A percentile compares a stretch with the other conserved stretches of the same genome.
These are phyloP conservation scores for Osmerus eperlanus DNA, from an alignment of 2,113 vertebrate genomes.

Conservation along the genomic window DNA sequence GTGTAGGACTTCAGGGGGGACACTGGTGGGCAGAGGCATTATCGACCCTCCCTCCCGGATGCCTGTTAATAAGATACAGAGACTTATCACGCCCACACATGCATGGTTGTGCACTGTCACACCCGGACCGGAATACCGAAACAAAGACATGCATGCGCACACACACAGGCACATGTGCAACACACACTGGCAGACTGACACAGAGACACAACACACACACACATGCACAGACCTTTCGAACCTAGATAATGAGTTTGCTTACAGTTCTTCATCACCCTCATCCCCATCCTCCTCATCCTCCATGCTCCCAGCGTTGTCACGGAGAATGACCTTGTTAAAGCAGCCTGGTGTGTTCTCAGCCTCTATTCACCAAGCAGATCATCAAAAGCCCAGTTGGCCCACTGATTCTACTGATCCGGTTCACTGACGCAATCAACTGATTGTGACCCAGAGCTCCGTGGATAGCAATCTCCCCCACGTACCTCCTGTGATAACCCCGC, in stretches of 20 bases:
- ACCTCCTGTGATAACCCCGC: constrained; percentile 45
- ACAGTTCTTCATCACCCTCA: constrained; percentile 12
- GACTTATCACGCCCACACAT: constrained; percentile 64
- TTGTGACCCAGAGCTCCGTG: constrained; percentile 57
- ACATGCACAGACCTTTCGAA: neutral
- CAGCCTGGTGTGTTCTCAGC: constrained; percentile 22
- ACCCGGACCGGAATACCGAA: constrained; percentile 14
- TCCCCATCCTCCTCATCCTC: neutral
- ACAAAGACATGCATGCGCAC: neutral
- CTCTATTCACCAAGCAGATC: constrained; percentile 44
- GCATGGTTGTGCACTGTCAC: constrained; percentile 28
- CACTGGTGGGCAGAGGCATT: constrained; percentile 58
- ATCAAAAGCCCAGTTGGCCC: constrained; percentile 14
- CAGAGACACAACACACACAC: neutral
- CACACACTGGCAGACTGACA: constrained; percentile 13
- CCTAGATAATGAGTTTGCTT: constrained; percentile 41
- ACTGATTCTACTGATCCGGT: constrained; percentile 13
- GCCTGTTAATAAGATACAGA: constrained; percentile 64
- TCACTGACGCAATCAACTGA: constrained; percentile 48
- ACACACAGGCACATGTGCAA: neutral
- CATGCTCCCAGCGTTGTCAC: constrained; percentile 19
- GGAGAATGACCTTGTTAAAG: constrained; percentile 34
- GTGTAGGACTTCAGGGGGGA: constrained; percentile 56
- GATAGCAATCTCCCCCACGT: constrained; percentile 48
- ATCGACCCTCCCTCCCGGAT: constrained; percentile 61